Evolutionary conservation across 2,797 vertebrate species (phyloP).

Genomic region (Paratrypauchen microcephalus): DNA sequence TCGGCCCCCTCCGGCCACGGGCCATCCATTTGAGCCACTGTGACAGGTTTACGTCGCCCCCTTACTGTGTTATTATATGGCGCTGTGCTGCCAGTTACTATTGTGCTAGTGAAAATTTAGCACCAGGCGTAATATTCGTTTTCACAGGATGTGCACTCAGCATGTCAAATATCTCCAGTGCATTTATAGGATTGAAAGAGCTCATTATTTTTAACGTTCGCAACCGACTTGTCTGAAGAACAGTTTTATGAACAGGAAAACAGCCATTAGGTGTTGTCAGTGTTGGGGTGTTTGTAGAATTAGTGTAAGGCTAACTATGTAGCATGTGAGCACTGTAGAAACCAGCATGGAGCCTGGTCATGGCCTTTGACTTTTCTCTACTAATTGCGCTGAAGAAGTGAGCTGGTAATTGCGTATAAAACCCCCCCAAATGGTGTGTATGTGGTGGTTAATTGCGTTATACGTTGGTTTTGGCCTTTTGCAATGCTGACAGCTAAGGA

Average conservation of each 20-base stretch:
- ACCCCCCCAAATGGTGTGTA: conserved; percentile 1
- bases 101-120: conserved; percentile 85
- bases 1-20: conserved; percentile 61
- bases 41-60: conserved; percentile 88
- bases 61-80: conserved; percentile 87
- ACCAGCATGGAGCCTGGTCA: conserved; percentile 14
- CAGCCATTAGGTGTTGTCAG: conserved; percentile 58
- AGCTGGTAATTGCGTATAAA: conserved; percentile 6
- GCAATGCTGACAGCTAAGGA: neutral
- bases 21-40: conserved; percentile 68
- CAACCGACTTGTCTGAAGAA: conserved; percentile 42
- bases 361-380: conserved; percentile 29
- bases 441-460: neutral
- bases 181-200: conserved; percentile 64
- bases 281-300: conserved; percentile 40
- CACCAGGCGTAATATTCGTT: conserved; percentile 80
- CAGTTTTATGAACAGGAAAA: conserved; percentile 65
- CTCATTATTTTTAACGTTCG: conserved; percentile 70
- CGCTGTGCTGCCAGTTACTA: conserved; percentile 81
- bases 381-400: neutral
- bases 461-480: conserved; percentile 4
- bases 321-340: conserved; percentile 11
- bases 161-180: conserved; percentile 74
- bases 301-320: conserved; percentile 40
- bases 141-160: conserved; percentile 74